Evolutionary conservation across 2,888 invertebrate genomes (phyloP), one percentile per base, ranked within the genome.

Genomic region (Tupiocoris notatus): DNA sequence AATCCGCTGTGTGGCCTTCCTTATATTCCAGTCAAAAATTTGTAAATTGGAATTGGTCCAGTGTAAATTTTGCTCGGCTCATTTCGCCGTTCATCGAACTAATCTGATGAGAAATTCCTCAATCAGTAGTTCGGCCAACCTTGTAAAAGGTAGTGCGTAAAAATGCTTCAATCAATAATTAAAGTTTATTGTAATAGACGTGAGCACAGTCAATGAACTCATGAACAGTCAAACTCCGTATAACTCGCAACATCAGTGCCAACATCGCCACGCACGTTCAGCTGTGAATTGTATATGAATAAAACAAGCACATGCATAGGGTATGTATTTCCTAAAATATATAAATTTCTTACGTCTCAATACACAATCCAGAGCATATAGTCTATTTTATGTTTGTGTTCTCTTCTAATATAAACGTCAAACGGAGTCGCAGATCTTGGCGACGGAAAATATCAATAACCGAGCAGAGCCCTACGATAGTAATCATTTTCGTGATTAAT

Each of bases 401-500:
- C 12, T 12, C 39, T 12, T 7, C 39, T 39, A 39, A 39, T 39
- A 12, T 7, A 39, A 39, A 39, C 39, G 39, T 39, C 39, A n/a
- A n/a, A n/a, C n/a, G n/a, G n/a, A n/a, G 39, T 39, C 12, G 12
- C 39, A 39, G 12, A 7, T 39, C 12, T 7, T 39, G 6, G 39
- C 3, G 12, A 39, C 39, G 6, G 39, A 39, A 39, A 39, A 39
- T 39, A 39, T 39, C 39, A 12, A 39, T 12, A 7, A 39, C 39
- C 39, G 39, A 39, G 39, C 39, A 12, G 39, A 3, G 6, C 39
- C 12, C 39, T 39, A 7, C 39, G 39, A 39, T 12, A 3, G 39
- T 39, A 39, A 39, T 39, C 39, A 39, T 39, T 39, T 39, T 54
- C 57, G 67, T 57, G 67, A 67, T 67, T 67, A 54, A 56, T 57